phyloP scores from a whole-genome alignment of 2,113 vertebrate genomes.

The Heterotis niloticus region DNA sequence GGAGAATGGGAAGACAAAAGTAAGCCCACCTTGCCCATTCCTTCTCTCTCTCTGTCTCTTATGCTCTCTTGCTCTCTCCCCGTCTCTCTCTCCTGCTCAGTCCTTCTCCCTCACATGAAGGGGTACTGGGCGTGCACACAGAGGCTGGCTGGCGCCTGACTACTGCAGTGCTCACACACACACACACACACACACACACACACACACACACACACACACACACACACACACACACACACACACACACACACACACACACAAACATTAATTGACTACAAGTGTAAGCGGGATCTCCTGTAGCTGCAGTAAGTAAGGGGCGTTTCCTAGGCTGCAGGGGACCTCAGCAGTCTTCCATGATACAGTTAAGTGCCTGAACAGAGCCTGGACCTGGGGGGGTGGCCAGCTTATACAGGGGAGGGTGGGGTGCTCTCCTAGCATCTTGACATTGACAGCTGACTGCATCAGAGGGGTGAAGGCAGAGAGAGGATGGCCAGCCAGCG shows the following conservation, averaged over 20 bases:
- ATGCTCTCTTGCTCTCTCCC: constrained; percentile 31
- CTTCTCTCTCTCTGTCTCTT: constrained; percentile 23
- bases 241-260: constrained; percentile 37
- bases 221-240: constrained; percentile 45
- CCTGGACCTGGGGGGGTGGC: constrained; percentile 37
- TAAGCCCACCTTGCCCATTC: constrained; percentile 48
- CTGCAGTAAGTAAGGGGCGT: constrained; percentile 31
- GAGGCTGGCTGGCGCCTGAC: not conserved
- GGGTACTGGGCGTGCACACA: constrained; percentile 16
- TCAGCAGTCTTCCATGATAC: constrained; percentile 26
- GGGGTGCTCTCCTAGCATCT: constrained; percentile 38
- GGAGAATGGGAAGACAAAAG: constrained; percentile 57
- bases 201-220: constrained; percentile 39
- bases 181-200: constrained; percentile 34
- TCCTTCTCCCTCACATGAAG: constrained; percentile 34
- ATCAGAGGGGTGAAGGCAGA: constrained; percentile 54
- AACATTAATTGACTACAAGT: constrained; percentile 31
- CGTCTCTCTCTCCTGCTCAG: constrained; percentile 17
- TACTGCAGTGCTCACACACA: not conserved
- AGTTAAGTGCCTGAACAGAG: constrained; percentile 37
- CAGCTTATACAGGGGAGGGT: constrained; percentile 7
- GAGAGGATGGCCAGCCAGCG: constrained; percentile 77
- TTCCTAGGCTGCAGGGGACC: constrained; percentile 1
- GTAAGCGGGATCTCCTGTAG: constrained; percentile 46
- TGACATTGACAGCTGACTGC: constrained; percentile 56